A percentile compares a stretch with the other conserved stretches of the same genome.
Conservation (phyloP, 2,113 vertebrate genomes). For the Maylandia zebra region DNA sequence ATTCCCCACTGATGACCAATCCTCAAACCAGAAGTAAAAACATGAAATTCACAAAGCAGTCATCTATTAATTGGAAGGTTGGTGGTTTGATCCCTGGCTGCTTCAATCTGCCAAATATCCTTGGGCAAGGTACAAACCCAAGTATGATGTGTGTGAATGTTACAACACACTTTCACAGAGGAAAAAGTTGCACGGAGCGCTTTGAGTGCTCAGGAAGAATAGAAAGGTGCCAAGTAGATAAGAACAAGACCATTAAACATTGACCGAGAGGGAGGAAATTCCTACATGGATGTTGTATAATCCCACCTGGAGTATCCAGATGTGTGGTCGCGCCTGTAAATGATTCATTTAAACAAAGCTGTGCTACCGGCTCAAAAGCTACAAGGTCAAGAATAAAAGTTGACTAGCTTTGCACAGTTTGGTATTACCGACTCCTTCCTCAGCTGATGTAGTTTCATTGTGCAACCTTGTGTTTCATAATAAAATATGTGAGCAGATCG, state of each 20-base stretch:
- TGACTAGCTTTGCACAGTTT: not conserved
- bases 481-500: not conserved
- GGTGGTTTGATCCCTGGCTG: accelerated
- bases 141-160: not conserved
- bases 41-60: not conserved
- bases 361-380: accelerated
- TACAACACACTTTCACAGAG: not conserved
- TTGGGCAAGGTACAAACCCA: not conserved
- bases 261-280: not conserved
- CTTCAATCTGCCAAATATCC: not conserved
- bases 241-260: not conserved
- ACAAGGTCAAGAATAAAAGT: not conserved
- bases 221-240: accelerated
- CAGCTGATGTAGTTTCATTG: not conserved
- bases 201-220: not conserved
- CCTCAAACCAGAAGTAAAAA: not conserved
- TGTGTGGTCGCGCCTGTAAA: not conserved
- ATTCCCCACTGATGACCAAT: not conserved
- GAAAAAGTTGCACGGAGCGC: not conserved
- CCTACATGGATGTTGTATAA: not conserved
- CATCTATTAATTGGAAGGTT: not conserved
- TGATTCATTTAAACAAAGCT: not conserved
- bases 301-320: not conserved
- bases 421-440: not conserved
- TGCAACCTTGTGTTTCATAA: not conserved